Evolutionary conservation across 1,140 invertebrate species (phyloP), one percentile per base, ranked within the genome.

Genomic region (Eumaeus atala): DNA sequence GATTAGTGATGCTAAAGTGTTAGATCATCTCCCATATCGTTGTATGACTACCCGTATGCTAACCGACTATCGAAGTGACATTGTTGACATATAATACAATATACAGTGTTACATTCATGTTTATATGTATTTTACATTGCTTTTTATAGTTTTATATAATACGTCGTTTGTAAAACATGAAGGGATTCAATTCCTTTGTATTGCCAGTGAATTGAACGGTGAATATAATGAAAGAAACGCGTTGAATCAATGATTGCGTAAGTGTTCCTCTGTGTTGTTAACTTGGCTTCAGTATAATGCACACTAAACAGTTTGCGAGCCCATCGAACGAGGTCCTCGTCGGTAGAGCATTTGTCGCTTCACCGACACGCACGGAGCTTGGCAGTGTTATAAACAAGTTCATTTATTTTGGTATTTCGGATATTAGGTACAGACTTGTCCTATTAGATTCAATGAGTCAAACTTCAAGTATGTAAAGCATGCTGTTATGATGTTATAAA

Each of bases 1-100:
- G 78, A 76, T 76, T 82, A 82, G 77, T 82, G 74, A 70, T 71
- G 68, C 77, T 66, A 74, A 79, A 81, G 78, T 82, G 81, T 74
- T 74, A 80, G 75, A 80, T 81, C 72, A 76, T 70, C 67, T 61
- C 51, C 42, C 51, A 52, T 52, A 42, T 28, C 49, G 50, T 58
- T 48, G 38, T 51, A 42, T 59, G 28, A 38, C 48, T 50, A 14
- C n/a, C 48, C 48, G 48, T 35, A 12, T 28, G 36, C 12, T 36
- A 9, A 6, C 33, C 28, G 34, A 50, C 36, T n/a, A n/a, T 50
- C 36, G n/a, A 28, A 28, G 21, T 28, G 21, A 28, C 21, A 28
- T 28, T 3, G 6, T 28, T 28, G 21, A 28, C 21, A 28, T 10
- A 51, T 37, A 51, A 16, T 38, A 18, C 36, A n/a, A 17, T 16